A percentile compares a stretch with the other conserved stretches of the same genome.
Evolutionary conservation across 2,113 vertebrate species (phyloP).

Genomic region (Gallinago paraguaiae): DNA sequence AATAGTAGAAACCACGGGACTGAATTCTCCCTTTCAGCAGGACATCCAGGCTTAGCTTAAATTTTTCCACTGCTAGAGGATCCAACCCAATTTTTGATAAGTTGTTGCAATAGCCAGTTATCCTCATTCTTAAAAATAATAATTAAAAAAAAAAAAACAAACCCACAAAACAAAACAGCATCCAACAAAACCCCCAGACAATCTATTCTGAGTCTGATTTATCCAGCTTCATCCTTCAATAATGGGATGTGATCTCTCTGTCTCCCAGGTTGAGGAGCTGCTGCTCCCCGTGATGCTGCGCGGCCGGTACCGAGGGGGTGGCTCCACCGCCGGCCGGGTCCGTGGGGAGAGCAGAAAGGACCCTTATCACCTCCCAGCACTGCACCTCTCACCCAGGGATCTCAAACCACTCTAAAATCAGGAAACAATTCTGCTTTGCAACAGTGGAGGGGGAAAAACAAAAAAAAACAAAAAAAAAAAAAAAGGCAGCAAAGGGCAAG

Average conservation of each 20-base stretch:
- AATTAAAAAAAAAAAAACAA: neutral
- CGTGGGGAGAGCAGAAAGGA: neutral
- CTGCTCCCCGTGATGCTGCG: fast-evolving
- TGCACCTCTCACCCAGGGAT: neutral
- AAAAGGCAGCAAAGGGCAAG: neutral
- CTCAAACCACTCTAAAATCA: neutral
- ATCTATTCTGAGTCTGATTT: neutral
- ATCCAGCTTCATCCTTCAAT: neutral
- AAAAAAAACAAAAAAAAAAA: fast-evolving
- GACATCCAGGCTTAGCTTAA: neutral
- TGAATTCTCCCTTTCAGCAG: neutral
- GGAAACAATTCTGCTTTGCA: neutral
- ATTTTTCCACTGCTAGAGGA: neutral
- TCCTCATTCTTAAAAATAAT: neutral
- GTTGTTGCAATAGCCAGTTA: neutral
- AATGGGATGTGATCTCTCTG: neutral
- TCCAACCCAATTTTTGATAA: neutral
- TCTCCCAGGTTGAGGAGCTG: neutral
- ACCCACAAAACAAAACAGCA: neutral
- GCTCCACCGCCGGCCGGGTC: neutral
- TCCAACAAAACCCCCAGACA: fast-evolving
- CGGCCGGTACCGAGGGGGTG: fast-evolving
- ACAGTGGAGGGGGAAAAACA: fast-evolving
- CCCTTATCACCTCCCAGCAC: fast-evolving
- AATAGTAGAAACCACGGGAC: neutral